Conservation (phyloP, 1,140 invertebrate species). For the Drosophila virilis region DNA sequence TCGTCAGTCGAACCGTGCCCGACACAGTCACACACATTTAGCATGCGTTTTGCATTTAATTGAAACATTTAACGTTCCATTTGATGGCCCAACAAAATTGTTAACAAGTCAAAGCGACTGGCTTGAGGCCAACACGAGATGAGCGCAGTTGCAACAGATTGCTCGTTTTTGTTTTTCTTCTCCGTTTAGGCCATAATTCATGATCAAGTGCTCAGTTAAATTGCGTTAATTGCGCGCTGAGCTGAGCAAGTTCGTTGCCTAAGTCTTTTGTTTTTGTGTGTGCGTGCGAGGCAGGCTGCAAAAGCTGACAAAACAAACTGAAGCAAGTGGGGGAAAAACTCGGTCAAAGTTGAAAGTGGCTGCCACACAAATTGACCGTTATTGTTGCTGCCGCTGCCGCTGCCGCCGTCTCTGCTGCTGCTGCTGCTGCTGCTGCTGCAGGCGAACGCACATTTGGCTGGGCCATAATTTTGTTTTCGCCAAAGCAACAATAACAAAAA, state of each 20-base stretch:
- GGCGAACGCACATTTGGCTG: conserved; percentile 16
- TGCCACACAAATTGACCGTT: conserved; percentile 35
- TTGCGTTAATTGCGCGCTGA: conserved; percentile 27
- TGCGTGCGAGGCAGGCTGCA: background rate
- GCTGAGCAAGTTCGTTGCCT: conserved; percentile 71
- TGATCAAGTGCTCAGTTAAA: conserved; percentile 49
- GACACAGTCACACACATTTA: no score
- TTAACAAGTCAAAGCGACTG: no score
- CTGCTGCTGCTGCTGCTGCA: background rate
- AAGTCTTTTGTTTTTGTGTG: conserved; percentile 66
- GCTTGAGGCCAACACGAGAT: background rate
- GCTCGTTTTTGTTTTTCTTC: no score
- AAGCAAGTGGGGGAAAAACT: conserved; percentile 17
- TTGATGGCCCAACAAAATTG: background rate
- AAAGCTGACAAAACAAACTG: conserved; percentile 23
- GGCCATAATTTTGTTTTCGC: conserved; percentile 64
- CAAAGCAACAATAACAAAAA: conserved; percentile 41
- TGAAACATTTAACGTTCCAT: background rate
- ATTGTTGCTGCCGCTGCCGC: conserved; percentile 9
- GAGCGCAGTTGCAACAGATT: background rate
- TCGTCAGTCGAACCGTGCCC: no score
- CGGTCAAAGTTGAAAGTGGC: conserved; percentile 76
- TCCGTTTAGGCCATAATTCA: conserved; percentile 35
- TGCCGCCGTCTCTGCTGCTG: conserved; percentile 28
- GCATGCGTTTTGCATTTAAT: no score